phyloP scores from a whole-genome alignment of 1,140 invertebrate species.

The Penaeus japonicus region DNA sequence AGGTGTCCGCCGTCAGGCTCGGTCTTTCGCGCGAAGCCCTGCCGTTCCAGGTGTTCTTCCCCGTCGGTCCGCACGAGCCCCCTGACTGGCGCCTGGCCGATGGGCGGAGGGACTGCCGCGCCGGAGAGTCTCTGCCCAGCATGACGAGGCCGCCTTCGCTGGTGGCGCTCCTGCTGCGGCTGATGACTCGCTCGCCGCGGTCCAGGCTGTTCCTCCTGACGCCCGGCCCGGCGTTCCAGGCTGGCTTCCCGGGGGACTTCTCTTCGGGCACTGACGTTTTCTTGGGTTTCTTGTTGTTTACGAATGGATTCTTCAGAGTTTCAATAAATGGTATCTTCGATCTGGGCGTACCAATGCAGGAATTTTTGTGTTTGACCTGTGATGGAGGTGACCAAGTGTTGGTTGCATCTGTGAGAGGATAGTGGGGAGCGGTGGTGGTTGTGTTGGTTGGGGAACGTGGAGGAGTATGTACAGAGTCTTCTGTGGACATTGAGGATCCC shows the following conservation, averaged over 20 bases:
- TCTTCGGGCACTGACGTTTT: conserved; percentile 44
- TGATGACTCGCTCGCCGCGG: conserved; percentile 43
- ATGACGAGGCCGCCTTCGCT: conserved; percentile 55
- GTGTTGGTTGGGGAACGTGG: conserved; percentile 46
- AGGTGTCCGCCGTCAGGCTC: conserved; percentile 50
- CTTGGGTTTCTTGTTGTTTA: conserved; percentile 46
- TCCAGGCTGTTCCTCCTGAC: conserved; percentile 49
- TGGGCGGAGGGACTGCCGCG: conserved; percentile 39
- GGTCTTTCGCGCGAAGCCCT: conserved; percentile 39
- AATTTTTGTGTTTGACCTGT: conserved; percentile 38
- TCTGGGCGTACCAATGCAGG: conserved; percentile 7
- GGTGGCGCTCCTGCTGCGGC: conserved; percentile 57
- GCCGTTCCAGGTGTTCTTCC: conserved; percentile 56
- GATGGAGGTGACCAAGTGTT: conserved; percentile 42
- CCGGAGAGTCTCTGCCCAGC: conserved; percentile 40
- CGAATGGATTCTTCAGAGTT: conserved; percentile 29
- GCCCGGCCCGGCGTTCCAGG: conserved; percentile 52
- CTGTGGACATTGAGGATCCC: conserved; percentile 55
- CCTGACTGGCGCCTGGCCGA: conserved; percentile 3
- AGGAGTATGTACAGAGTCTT: conserved; percentile 48
- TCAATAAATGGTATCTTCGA: conserved; percentile 42
- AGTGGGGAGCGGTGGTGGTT: conserved; percentile 24
- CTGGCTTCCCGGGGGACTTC: conserved; percentile 32
- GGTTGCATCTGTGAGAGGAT: conserved; percentile 26
- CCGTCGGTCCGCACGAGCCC: conserved; percentile 1